These are phyloP conservation scores for Phylloscopus whistleri DNA, from an alignment of 2,113 vertebrate genomes.

Conservation along the genomic window DNA sequence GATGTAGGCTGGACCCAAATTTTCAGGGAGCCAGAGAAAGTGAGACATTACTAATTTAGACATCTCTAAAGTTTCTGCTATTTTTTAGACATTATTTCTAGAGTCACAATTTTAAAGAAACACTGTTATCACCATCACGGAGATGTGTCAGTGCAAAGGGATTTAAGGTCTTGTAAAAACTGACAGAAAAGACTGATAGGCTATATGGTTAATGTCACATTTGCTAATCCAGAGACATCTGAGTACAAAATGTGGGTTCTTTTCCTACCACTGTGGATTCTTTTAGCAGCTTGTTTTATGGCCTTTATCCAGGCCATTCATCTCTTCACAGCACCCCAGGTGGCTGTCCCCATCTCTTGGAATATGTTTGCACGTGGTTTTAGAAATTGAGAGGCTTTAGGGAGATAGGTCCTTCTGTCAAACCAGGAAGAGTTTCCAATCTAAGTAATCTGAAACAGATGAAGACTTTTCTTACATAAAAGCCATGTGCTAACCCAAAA, in stretches of 20 bases:
- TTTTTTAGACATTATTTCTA: background rate
- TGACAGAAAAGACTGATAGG: background rate
- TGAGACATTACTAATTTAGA: background rate
- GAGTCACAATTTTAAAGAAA: background rate
- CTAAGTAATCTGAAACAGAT: background rate
- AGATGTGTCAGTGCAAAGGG: background rate
- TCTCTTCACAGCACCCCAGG: background rate
- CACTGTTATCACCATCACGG: background rate
- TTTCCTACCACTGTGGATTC: background rate
- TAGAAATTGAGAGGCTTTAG: background rate
- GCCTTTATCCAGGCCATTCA: background rate
- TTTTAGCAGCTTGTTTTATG: background rate
- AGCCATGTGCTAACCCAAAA: background rate
- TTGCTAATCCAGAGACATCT: background rate
- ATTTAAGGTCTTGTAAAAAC: background rate
- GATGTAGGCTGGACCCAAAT: background rate
- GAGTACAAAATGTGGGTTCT: background rate
- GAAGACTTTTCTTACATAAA: background rate
- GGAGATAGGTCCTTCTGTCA: background rate
- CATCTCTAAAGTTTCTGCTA: background rate
- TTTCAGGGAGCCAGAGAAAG: background rate
- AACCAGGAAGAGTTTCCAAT: background rate
- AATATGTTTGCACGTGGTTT: background rate
- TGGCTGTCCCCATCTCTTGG: background rate
- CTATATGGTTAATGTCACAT: background rate